phyloP scores from a whole-genome alignment of 2,888 invertebrate genomes.

The Adineta ricciae region DNA sequence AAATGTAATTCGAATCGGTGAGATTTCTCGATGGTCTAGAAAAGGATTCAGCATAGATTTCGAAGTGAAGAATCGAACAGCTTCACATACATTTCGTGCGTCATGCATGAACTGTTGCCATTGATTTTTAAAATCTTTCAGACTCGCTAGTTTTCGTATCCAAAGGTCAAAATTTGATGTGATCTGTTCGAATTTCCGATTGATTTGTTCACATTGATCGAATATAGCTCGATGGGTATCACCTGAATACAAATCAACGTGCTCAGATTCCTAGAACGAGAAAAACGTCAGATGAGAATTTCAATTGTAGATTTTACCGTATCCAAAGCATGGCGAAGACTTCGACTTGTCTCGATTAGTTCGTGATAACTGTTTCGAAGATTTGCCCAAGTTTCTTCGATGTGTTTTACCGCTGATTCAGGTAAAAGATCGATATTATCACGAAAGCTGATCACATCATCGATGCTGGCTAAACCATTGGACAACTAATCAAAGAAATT shows the following conservation, averaged over 20 bases:
- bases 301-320: neutral
- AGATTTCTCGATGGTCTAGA: constrained; percentile 41
- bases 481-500: neutral
- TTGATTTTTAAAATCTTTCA: constrained; percentile 52
- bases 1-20: constrained; percentile 44
- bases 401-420: constrained; percentile 3
- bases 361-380: neutral
- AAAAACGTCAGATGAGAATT: neutral
- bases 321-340: neutral
- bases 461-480: neutral
- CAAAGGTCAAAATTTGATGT: constrained; percentile 60
- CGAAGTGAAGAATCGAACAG: neutral
- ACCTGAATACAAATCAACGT: neutral
- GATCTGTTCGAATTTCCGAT: constrained; percentile 23
- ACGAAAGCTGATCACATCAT: neutral
- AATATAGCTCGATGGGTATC: neutral
- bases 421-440: constrained; percentile 18
- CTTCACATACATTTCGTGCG: constrained; percentile 57
- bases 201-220: constrained; percentile 9
- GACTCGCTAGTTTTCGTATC: constrained; percentile 58
- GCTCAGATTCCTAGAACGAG: neutral
- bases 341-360: neutral
- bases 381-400: neutral
- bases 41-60: constrained; percentile 50
- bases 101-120: constrained; percentile 57